Conservation (phyloP, 1,140 invertebrate genomes). For the Rhyzopertha dominica region DNA sequence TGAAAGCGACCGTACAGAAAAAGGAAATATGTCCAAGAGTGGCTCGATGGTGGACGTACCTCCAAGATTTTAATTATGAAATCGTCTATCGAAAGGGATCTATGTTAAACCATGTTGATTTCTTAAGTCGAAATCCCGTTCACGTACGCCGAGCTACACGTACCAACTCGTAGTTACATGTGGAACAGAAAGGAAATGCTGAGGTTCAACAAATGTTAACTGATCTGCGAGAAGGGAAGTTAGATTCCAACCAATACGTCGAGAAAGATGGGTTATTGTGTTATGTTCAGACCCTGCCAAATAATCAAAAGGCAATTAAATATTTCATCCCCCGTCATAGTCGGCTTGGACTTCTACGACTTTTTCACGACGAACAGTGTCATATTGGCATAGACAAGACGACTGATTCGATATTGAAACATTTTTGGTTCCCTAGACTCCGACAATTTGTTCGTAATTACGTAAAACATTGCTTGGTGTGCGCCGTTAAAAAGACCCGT, state of each 20-base stretch:
- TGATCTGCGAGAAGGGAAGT: constrained; percentile 11
- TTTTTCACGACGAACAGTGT: constrained; percentile 33
- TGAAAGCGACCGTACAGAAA: too few relatives aligned
- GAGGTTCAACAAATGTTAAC: constrained; percentile 5
- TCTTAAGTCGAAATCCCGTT: too few relatives aligned
- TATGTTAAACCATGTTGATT: too few relatives aligned
- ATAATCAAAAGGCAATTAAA: constrained; percentile 6
- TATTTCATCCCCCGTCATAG: too few relatives aligned
- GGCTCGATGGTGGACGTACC: too few relatives aligned
- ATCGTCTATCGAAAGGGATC: too few relatives aligned
- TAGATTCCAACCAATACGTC: constrained; percentile 10
- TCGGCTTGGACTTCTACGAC: constrained; percentile 21
- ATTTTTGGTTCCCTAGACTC: constrained; percentile 32
- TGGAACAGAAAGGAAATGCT: constrained; percentile 11
- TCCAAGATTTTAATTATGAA: too few relatives aligned
- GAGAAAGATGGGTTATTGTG: constrained; percentile 14
- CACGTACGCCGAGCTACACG: too few relatives aligned
- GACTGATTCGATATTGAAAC: constrained; percentile 17
- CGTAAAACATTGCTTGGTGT: constrained; percentile 32
- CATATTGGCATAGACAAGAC: constrained; percentile 25
- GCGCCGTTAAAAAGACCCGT: constrained; percentile 18
- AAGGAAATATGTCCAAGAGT: too few relatives aligned
- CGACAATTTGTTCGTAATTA: constrained; percentile 28
- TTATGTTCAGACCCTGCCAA: neutral
- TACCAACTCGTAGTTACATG: too few relatives aligned